Evolutionary conservation across 2,888 invertebrate genomes (phyloP).

Genomic region (Drosophila subquinaria): DNA sequence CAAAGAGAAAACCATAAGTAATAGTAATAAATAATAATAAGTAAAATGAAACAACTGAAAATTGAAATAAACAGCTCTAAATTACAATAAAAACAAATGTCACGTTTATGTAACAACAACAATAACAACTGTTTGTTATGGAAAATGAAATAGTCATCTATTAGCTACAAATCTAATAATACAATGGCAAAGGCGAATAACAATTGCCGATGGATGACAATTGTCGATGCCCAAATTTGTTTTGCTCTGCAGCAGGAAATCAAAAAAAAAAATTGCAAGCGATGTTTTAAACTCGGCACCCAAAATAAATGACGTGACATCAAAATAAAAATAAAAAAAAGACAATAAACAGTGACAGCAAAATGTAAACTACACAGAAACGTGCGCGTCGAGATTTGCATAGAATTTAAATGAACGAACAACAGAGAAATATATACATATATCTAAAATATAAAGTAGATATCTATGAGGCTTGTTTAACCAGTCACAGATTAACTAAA

Average conservation of each 20-base stretch:
- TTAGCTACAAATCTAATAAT: slow-evolving; percentile 44
- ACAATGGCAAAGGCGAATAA: slow-evolving; percentile 26
- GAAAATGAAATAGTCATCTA: slow-evolving; percentile 36
- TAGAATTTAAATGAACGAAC: slow-evolving; percentile 57
- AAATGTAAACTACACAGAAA: slow-evolving; percentile 63
- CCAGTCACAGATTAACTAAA: not conserved
- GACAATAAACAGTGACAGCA: slow-evolving; percentile 48
- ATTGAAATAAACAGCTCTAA: slow-evolving; percentile 10
- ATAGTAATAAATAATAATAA: slow-evolving; percentile 27
- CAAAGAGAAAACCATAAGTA: slow-evolving; percentile 16
- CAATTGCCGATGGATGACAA: slow-evolving; percentile 33
- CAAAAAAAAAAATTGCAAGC: slow-evolving; percentile 46
- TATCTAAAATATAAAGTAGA: not conserved
- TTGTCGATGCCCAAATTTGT: slow-evolving; percentile 44
- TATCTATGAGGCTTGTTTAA: not conserved
- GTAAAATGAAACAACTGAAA: slow-evolving; percentile 18
- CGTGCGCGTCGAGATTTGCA: slow-evolving; percentile 60
- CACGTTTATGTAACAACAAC: slow-evolving; percentile 65
- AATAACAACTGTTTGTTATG: not conserved
- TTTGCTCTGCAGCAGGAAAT: slow-evolving; percentile 57
- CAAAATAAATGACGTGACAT: slow-evolving; percentile 63
- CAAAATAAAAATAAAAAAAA: slow-evolving; percentile 31
- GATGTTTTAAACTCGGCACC: slow-evolving; percentile 31
- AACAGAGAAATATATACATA: not conserved
- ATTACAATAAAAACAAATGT: slow-evolving; percentile 55